Evolutionary conservation across 2,888 invertebrate genomes (phyloP), one percentile per base, ranked within the genome.

Genomic region (Ichneumoninae sp.): DNA sequence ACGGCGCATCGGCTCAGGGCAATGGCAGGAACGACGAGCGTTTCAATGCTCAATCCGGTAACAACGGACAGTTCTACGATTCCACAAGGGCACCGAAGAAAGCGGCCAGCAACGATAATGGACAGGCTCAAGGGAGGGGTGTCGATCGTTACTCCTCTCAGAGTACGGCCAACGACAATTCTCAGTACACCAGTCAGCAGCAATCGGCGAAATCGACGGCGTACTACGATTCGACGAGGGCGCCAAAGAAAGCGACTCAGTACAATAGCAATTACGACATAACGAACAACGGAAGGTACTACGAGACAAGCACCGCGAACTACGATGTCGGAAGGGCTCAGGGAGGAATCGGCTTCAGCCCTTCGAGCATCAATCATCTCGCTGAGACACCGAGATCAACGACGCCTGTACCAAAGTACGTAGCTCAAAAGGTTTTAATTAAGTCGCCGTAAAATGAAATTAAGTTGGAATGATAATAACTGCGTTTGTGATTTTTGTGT

Each of bases 351-450:
- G 93, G 93, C 36, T 93, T 93, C 86, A 93, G 93, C 78, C 93
- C 93, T 3, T 91, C 93, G 0, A 93, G 93, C 60, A 91, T 93
- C 16, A 93, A 93, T 75, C 91, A 92, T 81, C 89, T 93, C 3
- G 93, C 93, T 3, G 93, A 93, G 60, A 90, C 91, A 10, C 89
- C 92, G 0, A 90, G 91, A 71, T 86, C 91, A 1, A 93, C 93
- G 1, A 93, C 93, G 30, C 93, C 93, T 1, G 90, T 89, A 13
- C 89, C 92, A 63, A 93, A 92, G 93, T 93, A 89, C 40, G 52
- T 78, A 26, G 60, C 33, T 52, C 30, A 36, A 10, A 36, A 40
- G 13, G 6, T 44, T 65, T 65, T 13, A 0, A 1, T 50, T 47
- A 10, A 8, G 10, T 40, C 40, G 10, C 3, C 10, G 1, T 10